phyloP scores from a whole-genome alignment of 1,140 invertebrate species.

The Bombus waltoni region DNA sequence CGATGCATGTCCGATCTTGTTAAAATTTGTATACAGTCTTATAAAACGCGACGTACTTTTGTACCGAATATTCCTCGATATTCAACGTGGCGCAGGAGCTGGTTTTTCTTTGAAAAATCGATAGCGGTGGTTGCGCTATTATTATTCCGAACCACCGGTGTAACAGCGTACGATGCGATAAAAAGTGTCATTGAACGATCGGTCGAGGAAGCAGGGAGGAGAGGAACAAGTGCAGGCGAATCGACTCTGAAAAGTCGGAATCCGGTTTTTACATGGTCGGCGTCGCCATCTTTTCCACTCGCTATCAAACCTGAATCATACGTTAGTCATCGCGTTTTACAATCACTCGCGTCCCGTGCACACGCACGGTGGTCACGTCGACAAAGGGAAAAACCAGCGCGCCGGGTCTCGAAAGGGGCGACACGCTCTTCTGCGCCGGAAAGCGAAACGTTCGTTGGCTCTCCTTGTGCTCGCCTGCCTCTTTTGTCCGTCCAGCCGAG shows the following conservation, averaged over 20 bases:
- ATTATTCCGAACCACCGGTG: too few species aligned
- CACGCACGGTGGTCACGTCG: slow-evolving; percentile 46
- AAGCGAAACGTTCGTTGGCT: slow-evolving; percentile 74
- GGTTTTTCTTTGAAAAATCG: too few species aligned
- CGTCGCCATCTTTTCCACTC: slow-evolving; percentile 37
- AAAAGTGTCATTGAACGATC: slow-evolving; percentile 28
- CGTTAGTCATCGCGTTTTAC: slow-evolving; percentile 50
- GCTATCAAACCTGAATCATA: slow-evolving; percentile 51
- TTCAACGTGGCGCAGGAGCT: too few species aligned
- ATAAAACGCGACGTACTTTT: too few species aligned
- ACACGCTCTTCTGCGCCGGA: slow-evolving; percentile 79
- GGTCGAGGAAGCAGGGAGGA: slow-evolving; percentile 9
- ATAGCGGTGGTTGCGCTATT: too few species aligned
- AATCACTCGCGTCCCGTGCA: slow-evolving; percentile 23
- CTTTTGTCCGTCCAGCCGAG: slow-evolving; percentile 43
- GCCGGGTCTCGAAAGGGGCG: slow-evolving; percentile 66
- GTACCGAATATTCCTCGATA: too few species aligned
- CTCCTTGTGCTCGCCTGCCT: slow-evolving; percentile 42
- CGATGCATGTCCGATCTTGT: too few species aligned
- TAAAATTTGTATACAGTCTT: too few species aligned
- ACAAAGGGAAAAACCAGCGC: slow-evolving; percentile 42
- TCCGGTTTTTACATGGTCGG: slow-evolving; percentile 40
- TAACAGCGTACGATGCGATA: not conserved
- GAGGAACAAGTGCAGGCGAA: slow-evolving; percentile 25
- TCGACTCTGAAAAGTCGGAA: slow-evolving; percentile 32